A percentile compares a stretch with the other conserved stretches of the same genome.
Conservation (phyloP, 2,113 vertebrate species). For the Ctenodactylus gundi region DNA sequence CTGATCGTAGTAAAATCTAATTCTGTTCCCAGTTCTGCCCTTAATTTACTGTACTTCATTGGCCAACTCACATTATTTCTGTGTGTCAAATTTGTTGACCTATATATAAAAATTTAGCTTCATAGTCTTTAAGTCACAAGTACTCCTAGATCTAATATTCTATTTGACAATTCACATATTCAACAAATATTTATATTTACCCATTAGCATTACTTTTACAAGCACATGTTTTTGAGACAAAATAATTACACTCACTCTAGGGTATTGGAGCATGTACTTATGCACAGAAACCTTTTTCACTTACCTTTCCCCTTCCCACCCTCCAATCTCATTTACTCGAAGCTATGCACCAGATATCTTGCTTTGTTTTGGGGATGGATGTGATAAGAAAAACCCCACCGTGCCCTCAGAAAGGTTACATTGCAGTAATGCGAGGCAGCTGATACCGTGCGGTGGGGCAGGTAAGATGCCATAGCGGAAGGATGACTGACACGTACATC, state of each 20-base stretch:
- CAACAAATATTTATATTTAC: background rate
- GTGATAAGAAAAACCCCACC: background rate
- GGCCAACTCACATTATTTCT: background rate
- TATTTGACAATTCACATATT: background rate
- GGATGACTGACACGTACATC: background rate
- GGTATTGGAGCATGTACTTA: too few relatives aligned
- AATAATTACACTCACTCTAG: too few relatives aligned
- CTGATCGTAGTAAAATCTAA: background rate
- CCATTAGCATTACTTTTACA: too few relatives aligned
- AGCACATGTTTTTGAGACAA: too few relatives aligned
- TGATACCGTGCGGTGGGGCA: background rate
- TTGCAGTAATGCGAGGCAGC: background rate
- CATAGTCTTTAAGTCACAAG: background rate
- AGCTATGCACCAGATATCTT: background rate
- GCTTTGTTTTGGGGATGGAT: background rate
- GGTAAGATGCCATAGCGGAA: background rate
- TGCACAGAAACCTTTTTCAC: too few relatives aligned
- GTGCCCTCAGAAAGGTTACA: background rate
- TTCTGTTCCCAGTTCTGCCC: background rate
- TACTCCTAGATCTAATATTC: background rate
- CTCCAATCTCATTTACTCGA: too few relatives aligned
- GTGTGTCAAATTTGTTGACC: background rate
- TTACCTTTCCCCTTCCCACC: too few relatives aligned
- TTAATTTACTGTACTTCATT: background rate
- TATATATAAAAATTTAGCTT: conserved; percentile 15